phyloP scores from a whole-genome alignment of 2,113 vertebrate genomes.

The Equus przewalskii region DNA sequence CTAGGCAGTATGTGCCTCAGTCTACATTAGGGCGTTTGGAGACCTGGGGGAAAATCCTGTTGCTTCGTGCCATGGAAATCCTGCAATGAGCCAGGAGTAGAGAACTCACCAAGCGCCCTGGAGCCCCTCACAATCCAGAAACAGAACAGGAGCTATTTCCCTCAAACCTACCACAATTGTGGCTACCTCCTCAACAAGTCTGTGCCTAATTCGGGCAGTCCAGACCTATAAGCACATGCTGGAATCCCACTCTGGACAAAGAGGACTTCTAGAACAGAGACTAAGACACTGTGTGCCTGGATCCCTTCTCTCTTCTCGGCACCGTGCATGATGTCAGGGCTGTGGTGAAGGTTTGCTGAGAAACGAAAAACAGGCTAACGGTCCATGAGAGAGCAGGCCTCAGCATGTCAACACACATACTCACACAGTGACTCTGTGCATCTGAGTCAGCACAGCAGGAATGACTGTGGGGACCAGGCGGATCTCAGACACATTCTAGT shows the following conservation, averaged over 20 bases:
- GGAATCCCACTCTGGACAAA: not conserved
- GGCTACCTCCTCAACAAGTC: not conserved
- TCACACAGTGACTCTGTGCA: not conserved
- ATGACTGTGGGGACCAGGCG: not conserved
- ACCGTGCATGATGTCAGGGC: not conserved
- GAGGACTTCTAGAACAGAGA: not conserved
- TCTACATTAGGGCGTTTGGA: not conserved
- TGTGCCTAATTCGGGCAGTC: not conserved
- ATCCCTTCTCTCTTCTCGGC: not conserved
- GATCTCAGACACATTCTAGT: not conserved
- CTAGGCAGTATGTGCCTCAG: not conserved
- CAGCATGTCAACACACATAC: not conserved
- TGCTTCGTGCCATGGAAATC: slow-evolving; percentile 3
- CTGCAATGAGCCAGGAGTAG: not conserved
- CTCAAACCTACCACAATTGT: not conserved
- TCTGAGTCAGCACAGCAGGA: not conserved
- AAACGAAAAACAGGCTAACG: slow-evolving; percentile 4
- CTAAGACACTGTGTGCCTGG: not conserved
- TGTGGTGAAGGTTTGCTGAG: not conserved
- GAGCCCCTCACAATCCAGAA: not conserved
- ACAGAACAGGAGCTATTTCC: not conserved
- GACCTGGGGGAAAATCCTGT: not conserved
- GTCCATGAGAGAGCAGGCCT: not conserved
- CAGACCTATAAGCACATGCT: not conserved
- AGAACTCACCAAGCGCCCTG: not conserved